Percentiles rank a stretch among this genome's conserved stretches.
Evolutionary conservation across 2,797 vertebrate species (phyloP).

Genomic region (Pangasius sanitwongsei): DNA sequence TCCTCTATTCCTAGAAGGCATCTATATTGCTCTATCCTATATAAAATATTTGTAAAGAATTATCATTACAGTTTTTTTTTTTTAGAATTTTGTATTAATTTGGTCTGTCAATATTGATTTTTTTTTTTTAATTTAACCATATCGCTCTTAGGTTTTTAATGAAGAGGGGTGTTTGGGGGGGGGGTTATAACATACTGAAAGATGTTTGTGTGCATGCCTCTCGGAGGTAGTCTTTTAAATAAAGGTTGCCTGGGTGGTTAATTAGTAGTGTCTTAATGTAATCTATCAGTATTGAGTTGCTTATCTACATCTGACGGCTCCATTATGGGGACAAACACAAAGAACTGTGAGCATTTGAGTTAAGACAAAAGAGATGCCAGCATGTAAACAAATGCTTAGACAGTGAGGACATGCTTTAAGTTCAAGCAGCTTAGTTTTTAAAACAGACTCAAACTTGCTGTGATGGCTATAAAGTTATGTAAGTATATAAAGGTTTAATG

Average conservation of each 20-base stretch:
- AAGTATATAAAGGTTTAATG: not conserved
- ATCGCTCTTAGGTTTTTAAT: not conserved
- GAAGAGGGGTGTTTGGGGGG: not conserved
- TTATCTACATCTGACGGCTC: constrained; percentile 53
- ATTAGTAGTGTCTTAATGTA: constrained; percentile 58
- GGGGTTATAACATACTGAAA: constrained; percentile 20
- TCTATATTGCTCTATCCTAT: not conserved
- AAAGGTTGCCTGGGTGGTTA: constrained; percentile 58
- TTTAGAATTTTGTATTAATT: not conserved
- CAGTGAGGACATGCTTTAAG: constrained; percentile 5
- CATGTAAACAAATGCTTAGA: constrained; percentile 37
- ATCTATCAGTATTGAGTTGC: constrained; percentile 53
- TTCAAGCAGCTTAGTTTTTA: not conserved
- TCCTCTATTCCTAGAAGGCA: not conserved
- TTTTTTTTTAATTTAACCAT: not conserved
- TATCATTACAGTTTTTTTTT: not conserved
- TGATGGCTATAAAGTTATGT: not conserved
- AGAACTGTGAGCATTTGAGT: constrained; percentile 16
- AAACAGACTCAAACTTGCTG: not conserved
- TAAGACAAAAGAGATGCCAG: constrained; percentile 42
- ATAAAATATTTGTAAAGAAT: not conserved
- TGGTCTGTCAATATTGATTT: not conserved
- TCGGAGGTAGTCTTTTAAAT: constrained; percentile 30
- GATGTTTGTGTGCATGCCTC: constrained; percentile 35
- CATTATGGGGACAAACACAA: constrained; percentile 52